These are phyloP conservation scores for Nudaria mundana DNA, from an alignment of 2,888 invertebrate genomes.

Conservation along the genomic window DNA sequence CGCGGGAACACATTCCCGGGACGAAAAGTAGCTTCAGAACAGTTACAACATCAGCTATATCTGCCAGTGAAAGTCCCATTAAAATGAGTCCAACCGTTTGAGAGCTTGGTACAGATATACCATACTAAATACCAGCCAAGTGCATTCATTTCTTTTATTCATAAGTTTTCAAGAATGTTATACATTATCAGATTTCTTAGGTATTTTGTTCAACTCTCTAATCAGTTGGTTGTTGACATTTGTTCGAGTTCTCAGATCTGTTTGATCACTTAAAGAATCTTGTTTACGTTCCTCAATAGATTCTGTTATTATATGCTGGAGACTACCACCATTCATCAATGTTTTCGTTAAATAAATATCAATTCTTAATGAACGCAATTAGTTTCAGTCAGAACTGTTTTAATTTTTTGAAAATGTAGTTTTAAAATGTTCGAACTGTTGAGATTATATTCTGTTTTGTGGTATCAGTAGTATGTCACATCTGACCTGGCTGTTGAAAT, in stretches of 20 bases:
- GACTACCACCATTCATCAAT: conserved; percentile 26
- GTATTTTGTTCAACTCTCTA: conserved; percentile 14
- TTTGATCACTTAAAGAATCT: conserved; percentile 18
- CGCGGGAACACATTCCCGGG: no score
- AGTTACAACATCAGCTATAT: no score
- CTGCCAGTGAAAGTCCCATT: no score
- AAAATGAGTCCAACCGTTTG: no score
- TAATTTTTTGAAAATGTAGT: background rate
- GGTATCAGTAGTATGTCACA: conserved; percentile 15
- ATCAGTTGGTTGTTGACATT: conserved; percentile 29
- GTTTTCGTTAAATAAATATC: conserved; percentile 22
- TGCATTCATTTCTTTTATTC: no score
- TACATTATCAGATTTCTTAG: conserved; percentile 22
- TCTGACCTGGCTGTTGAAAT: no score
- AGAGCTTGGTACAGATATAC: no score
- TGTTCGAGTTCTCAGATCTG: conserved; percentile 16
- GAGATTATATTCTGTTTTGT: conserved; percentile 4
- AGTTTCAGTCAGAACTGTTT: no score
- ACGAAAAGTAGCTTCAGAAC: no score
- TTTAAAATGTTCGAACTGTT: no score
- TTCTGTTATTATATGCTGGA: conserved; percentile 18
- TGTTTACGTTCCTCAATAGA: conserved; percentile 22
- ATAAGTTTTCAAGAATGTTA: conserved; percentile 10
- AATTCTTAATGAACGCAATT: conserved; percentile 28
- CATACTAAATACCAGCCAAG: no score